Percentiles rank a stretch among this genome's conserved stretches.
phyloP scores from a whole-genome alignment of 2,888 invertebrate species.

The Drosophila subsilvestris region DNA sequence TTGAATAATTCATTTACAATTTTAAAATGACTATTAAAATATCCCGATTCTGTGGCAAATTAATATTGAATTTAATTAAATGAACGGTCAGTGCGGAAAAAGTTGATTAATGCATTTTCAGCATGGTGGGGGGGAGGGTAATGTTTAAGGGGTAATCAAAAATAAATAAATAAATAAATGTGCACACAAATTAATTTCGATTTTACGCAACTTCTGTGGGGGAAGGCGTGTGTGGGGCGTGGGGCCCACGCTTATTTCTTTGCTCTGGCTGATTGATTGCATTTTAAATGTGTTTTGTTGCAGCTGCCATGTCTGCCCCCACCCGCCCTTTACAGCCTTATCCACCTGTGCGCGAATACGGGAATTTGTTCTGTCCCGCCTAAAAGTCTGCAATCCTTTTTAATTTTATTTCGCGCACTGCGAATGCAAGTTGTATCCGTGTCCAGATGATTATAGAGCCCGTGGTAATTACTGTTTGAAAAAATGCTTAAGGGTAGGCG shows the following conservation, averaged over 20 bases:
- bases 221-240: background rate
- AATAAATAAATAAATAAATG: slow-evolving; percentile 50
- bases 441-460: slow-evolving; percentile 1
- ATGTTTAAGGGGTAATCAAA: slow-evolving; percentile 26
- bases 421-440: background rate
- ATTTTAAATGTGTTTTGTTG: slow-evolving; percentile 57
- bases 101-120: slow-evolving; percentile 34
- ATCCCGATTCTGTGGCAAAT: slow-evolving; percentile 29
- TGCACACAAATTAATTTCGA: slow-evolving; percentile 62
- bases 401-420: slow-evolving; percentile 4
- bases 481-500: background rate
- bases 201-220: slow-evolving; percentile 45
- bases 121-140: background rate
- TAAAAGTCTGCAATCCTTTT: slow-evolving; percentile 16
- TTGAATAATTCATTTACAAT: background rate
- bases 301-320: background rate
- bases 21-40: background rate
- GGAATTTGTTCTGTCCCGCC: background rate
- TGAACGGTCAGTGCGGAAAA: slow-evolving; percentile 25
- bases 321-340: no score
- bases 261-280: slow-evolving; percentile 57
- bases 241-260: slow-evolving; percentile 12
- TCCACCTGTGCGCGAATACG: background rate
- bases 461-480: background rate
- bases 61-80: slow-evolving; percentile 47